These are phyloP conservation scores for Chymomyza amoena DNA, from an alignment of 2,888 invertebrate genomes.

Conservation along the genomic window DNA sequence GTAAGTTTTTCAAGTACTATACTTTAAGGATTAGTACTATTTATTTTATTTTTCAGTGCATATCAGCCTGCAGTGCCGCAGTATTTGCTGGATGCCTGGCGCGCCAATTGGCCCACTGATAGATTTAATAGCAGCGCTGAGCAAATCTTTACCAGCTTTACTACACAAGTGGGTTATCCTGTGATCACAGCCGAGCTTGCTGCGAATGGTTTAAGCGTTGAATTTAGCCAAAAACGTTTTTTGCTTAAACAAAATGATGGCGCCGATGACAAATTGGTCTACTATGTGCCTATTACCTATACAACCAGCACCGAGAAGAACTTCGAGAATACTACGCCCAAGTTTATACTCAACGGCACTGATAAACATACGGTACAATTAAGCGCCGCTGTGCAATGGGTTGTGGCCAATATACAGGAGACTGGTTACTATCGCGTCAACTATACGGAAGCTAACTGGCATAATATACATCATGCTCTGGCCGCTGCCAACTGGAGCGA, in stretches of 20 bases:
- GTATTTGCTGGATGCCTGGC: conserved; percentile 80
- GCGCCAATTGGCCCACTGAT: conserved; percentile 67
- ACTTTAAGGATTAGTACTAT: background rate
- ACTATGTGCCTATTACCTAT: conserved; percentile 75
- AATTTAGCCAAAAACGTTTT: conserved; percentile 73
- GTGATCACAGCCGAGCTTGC: conserved; percentile 80
- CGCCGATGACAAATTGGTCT: conserved; percentile 45
- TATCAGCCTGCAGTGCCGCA: conserved; percentile 78
- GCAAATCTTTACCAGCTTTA: conserved; percentile 81
- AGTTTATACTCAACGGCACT: conserved; percentile 51
- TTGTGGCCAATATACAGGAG: conserved; percentile 76
- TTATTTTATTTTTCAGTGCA: conserved; percentile 39
- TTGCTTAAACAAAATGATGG: conserved; percentile 62
- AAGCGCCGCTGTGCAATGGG: conserved; percentile 47
- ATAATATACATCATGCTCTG: conserved; percentile 55
- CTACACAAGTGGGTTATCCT: conserved; percentile 84
- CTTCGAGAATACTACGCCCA: conserved; percentile 60
- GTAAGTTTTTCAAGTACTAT: conserved; percentile 50
- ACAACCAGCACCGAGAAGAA: conserved; percentile 59
- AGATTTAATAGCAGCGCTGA: conserved; percentile 60
- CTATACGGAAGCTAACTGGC: conserved; percentile 85
- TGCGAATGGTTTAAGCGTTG: conserved; percentile 36
- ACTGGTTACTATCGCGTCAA: conserved; percentile 83
- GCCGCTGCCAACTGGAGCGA: conserved; percentile 47
- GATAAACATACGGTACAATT: conserved; percentile 2